phyloP scores from a whole-genome alignment of 64 coral and sea anemone species.

The Porites lutea region DNA sequence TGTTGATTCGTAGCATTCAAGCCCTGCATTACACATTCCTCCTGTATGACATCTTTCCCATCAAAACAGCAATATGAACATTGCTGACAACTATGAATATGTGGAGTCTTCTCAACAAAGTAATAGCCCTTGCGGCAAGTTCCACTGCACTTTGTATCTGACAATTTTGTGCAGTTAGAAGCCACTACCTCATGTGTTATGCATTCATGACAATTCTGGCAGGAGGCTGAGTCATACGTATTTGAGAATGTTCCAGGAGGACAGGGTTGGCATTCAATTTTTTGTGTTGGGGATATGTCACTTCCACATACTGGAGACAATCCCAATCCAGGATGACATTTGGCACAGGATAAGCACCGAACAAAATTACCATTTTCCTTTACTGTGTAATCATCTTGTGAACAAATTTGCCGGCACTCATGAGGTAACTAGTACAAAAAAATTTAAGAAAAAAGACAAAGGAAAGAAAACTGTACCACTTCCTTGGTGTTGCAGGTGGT shows the following conservation, averaged over 20 bases:
- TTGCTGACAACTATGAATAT: not conserved
- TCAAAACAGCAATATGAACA: constrained; percentile 39
- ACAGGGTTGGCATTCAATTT: not conserved
- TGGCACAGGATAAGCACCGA: not conserved
- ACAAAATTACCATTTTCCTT: not conserved
- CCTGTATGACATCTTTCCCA: not conserved
- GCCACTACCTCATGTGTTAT: not conserved
- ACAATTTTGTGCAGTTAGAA: not conserved
- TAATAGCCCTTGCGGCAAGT: not conserved
- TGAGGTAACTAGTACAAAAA: not conserved
- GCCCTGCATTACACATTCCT: constrained; percentile 2
- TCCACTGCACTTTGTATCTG: not conserved
- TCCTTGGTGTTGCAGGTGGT: no score
- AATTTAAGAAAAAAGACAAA: no score
- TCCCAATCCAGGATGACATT: not conserved
- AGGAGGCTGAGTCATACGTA: not conserved
- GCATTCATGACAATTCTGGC: not conserved
- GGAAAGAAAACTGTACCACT: no score
- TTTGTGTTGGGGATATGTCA: not conserved
- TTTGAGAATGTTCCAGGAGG: not conserved
- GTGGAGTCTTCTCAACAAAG: not conserved
- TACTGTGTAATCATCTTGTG: not conserved
- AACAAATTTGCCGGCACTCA: not conserved
- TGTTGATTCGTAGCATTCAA: not conserved
- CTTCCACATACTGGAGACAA: not conserved